Conservation (phyloP, 2,113 vertebrate genomes). For the Callocephalon fimbriatum region DNA sequence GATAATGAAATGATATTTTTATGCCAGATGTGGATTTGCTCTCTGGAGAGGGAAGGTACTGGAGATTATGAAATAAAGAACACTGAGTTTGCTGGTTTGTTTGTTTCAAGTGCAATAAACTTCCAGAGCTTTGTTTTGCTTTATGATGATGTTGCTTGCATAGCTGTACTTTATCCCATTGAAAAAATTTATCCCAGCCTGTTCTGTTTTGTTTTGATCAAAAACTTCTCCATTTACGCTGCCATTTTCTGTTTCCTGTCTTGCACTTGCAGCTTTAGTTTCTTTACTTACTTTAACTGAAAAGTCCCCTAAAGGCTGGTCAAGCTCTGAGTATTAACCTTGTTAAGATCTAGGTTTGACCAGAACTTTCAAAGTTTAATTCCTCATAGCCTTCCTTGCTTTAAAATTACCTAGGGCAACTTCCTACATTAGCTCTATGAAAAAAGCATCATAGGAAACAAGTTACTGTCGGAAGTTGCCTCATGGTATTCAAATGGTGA, state of each 20-base stretch:
- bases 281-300: neutral
- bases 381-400: neutral
- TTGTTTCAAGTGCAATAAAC: slow-evolving; percentile 18
- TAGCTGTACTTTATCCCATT: neutral
- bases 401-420: neutral
- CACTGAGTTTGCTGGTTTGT: neutral
- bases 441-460: neutral
- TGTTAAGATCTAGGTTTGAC: neutral
- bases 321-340: neutral
- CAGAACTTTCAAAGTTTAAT: neutral
- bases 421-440: neutral
- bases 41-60: neutral
- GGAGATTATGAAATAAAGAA: neutral
- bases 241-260: slow-evolving; percentile 11
- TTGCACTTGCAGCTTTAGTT: neutral
- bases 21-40: slow-evolving; percentile 25
- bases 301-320: neutral
- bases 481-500: neutral
- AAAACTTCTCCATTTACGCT: neutral
- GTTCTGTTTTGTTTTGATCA: neutral
- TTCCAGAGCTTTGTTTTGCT: slow-evolving; percentile 33
- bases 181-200: neutral
- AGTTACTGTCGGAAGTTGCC: neutral
- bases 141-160: neutral
- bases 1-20: neutral